Conservation (phyloP, 1,140 invertebrate species). For the Drosophila oshimai region DNA sequence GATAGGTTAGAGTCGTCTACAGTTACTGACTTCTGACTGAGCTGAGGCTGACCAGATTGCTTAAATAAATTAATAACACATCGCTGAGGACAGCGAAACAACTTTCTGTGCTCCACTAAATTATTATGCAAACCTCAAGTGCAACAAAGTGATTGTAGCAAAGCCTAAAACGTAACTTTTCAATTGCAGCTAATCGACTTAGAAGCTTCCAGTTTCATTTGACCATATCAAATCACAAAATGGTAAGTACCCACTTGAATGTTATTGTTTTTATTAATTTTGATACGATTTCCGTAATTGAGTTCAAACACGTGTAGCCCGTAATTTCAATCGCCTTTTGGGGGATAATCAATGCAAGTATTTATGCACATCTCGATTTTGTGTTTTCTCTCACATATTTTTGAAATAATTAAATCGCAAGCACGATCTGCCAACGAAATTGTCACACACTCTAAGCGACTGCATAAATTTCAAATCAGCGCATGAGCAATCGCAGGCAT, state of each 20-base stretch:
- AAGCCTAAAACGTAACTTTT: slow-evolving; percentile 7
- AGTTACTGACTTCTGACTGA: slow-evolving; percentile 45
- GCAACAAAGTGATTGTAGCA: slow-evolving; percentile 33
- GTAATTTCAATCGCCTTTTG: slow-evolving; percentile 2
- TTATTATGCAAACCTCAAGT: slow-evolving; percentile 6
- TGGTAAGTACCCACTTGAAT: slow-evolving; percentile 45
- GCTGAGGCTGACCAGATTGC: slow-evolving; percentile 18
- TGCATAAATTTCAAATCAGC: slow-evolving; percentile 42
- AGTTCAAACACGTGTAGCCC: slow-evolving; percentile 17
- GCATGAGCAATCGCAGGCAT: not conserved
- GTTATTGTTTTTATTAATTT: not conserved
- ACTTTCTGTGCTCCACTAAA: slow-evolving; percentile 33
- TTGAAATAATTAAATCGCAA: slow-evolving; percentile 15
- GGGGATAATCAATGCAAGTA: slow-evolving; percentile 21
- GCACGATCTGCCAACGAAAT: slow-evolving; percentile 9
- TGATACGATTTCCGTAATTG: slow-evolving; percentile 1
- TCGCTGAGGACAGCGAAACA: slow-evolving; percentile 35
- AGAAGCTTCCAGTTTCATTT: slow-evolving; percentile 50
- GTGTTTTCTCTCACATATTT: slow-evolving; percentile 39
- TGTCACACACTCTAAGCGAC: slow-evolving; percentile 38
- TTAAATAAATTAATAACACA: slow-evolving; percentile 13
- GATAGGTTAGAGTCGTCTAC: slow-evolving; percentile 71
- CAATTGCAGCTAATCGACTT: slow-evolving; percentile 58
- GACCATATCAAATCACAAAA: slow-evolving; percentile 52
- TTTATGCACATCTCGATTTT: slow-evolving; percentile 21